Percentiles rank a stretch among this genome's conserved stretches.
phyloP scores from a whole-genome alignment of 2,113 vertebrate genomes.

The Acanthisitta chloris region DNA sequence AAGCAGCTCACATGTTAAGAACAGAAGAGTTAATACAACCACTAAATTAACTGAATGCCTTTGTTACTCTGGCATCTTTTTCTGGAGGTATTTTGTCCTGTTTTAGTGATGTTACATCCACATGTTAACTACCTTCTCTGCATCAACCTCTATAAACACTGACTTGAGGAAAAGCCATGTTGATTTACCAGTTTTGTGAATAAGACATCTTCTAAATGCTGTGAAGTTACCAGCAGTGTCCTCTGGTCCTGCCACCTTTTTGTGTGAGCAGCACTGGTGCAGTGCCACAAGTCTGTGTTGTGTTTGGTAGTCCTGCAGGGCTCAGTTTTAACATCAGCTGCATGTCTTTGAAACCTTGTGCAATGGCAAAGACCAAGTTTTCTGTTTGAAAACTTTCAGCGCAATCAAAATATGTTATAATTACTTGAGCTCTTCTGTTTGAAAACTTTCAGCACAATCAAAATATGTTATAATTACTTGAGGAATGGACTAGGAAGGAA shows the following conservation, averaged over 20 bases:
- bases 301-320: not conserved
- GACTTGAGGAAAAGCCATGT: not conserved
- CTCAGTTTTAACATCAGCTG: not conserved
- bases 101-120: not conserved
- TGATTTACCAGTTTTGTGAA: not conserved
- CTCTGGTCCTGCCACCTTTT: not conserved
- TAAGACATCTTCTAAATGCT: not conserved
- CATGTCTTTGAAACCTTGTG: not conserved
- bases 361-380: not conserved
- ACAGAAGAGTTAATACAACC: not conserved
- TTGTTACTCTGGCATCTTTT: not conserved
- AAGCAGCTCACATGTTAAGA: not conserved
- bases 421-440: not conserved
- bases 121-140: not conserved
- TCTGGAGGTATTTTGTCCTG: fast-evolving
- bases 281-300: not conserved
- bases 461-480: not conserved
- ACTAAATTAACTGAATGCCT: not conserved
- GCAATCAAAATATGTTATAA: not conserved
- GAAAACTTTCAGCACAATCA: not conserved
- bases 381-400: not conserved
- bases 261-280: not conserved
- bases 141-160: not conserved
- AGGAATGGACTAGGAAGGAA: not conserved
- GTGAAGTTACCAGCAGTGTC: too few species aligned